These are phyloP conservation scores for Eupithecia exiguata DNA, from an alignment of 2,888 invertebrate species.

Conservation along the genomic window DNA sequence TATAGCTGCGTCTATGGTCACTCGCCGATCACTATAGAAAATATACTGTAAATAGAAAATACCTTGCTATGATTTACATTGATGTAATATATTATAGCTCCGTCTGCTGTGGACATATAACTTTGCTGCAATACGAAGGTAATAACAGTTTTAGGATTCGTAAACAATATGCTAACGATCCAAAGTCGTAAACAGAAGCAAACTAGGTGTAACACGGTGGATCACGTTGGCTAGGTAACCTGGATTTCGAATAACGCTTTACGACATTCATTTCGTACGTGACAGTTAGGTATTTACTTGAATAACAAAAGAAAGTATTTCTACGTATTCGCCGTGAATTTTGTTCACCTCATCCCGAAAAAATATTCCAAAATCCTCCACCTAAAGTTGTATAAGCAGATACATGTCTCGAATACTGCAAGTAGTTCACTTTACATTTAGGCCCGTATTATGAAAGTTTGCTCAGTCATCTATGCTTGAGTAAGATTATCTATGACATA, in stretches of 20 bases:
- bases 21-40: too few species aligned
- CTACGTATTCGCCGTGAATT: neutral
- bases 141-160: conserved; percentile 59
- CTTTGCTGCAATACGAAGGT: conserved; percentile 56
- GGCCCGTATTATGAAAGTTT: too few species aligned
- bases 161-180: conserved; percentile 68
- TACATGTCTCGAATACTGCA: neutral
- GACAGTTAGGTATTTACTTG: conserved; percentile 25
- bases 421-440: neutral
- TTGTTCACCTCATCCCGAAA: neutral
- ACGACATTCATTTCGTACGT: conserved; percentile 38
- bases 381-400: neutral
- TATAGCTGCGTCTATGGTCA: too few species aligned
- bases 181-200: conserved; percentile 58
- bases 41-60: too few species aligned
- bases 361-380: neutral
- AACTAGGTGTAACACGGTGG: conserved; percentile 55
- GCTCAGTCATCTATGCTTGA: too few species aligned
- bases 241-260: conserved; percentile 53
- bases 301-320: neutral
- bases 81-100: too few species aligned
- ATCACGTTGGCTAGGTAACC: conserved; percentile 58
- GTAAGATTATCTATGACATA: too few species aligned
- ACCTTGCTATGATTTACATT: too few species aligned
- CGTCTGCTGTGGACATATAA: too few species aligned